Evolutionary conservation across 2,888 invertebrate genomes (phyloP).

Genomic region (Phaedon cochleariae): DNA sequence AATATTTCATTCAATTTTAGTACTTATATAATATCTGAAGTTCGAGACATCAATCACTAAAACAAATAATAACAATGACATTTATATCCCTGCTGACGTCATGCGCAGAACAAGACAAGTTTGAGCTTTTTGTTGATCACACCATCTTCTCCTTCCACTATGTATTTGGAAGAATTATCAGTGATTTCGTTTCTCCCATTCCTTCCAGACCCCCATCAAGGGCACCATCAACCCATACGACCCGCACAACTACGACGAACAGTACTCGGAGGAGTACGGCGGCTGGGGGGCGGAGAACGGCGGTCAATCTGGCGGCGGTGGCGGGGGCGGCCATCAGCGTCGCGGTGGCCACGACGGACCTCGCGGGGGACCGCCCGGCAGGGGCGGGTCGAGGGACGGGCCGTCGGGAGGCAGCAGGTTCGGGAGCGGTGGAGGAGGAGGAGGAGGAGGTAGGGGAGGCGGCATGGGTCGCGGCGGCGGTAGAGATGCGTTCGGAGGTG

Average conservation of each 20-base stretch:
- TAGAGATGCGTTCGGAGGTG: slow-evolving; percentile 39
- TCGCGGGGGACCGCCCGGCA: slow-evolving; percentile 54
- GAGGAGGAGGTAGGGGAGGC: slow-evolving; percentile 40
- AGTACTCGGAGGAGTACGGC: slow-evolving; percentile 93
- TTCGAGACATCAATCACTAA: no score
- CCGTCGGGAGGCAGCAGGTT: slow-evolving; percentile 52
- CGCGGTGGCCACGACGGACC: slow-evolving; percentile 64
- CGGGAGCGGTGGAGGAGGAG: slow-evolving; percentile 36
- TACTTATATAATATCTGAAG: no score
- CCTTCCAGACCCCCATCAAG: slow-evolving; percentile 79
- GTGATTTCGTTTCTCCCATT: slow-evolving; percentile 9
- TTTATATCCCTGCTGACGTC: no score
- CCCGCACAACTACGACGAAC: slow-evolving; percentile 96
- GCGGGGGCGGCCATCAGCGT: slow-evolving; percentile 53
- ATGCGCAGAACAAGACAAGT: no score
- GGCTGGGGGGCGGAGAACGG: slow-evolving; percentile 77
- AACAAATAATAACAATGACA: no score
- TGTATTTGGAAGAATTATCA: no score
- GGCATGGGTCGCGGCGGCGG: slow-evolving; percentile 40
- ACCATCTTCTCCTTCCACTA: no score
- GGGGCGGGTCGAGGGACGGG: no score
- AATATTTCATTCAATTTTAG: no score
- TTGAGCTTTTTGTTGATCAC: no score
- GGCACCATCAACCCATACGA: slow-evolving; percentile 91
- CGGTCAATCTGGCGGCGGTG: slow-evolving; percentile 48